These are phyloP conservation scores for Limosa lapponica DNA, from an alignment of 2,797 vertebrate genomes.

Conservation along the genomic window DNA sequence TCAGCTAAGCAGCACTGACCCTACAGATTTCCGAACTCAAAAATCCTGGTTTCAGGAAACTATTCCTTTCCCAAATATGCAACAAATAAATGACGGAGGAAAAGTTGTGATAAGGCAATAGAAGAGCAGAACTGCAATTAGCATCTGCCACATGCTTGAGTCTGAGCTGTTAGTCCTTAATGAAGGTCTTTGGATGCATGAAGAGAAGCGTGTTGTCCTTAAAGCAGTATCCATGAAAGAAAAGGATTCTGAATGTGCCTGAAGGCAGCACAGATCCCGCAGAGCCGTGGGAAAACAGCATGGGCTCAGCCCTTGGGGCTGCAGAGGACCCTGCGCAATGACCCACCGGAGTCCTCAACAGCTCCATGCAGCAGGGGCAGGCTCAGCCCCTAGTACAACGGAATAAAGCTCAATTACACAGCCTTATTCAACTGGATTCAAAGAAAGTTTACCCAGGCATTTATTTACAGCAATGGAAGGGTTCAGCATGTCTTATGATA, in stretches of 20 bases:
- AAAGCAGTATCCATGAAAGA: not conserved
- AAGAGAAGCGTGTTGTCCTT: not conserved
- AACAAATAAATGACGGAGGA: not conserved
- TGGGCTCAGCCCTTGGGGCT: rapidly evolving
- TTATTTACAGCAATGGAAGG: not conserved
- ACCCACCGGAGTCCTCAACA: no score
- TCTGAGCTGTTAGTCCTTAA: not conserved
- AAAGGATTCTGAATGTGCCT: not conserved
- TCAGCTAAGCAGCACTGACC: not conserved
- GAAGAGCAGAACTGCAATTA: not conserved
- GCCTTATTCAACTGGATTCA: not conserved
- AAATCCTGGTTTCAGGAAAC: not conserved
- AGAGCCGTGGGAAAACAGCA: rapidly evolving
- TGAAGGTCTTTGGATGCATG: not conserved
- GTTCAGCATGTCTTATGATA: not conserved
- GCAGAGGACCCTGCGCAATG: not conserved
- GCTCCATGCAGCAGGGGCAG: not conserved
- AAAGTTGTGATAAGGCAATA: not conserved
- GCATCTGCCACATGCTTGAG: not conserved
- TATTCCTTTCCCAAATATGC: not conserved
- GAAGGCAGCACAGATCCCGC: not conserved
- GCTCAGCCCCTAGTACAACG: not conserved
- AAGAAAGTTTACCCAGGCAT: not conserved
- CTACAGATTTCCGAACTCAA: not conserved
- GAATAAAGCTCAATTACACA: not conserved